A percentile compares a stretch with the other conserved stretches of the same genome.
These are phyloP conservation scores for Ginglymostoma cirratum DNA, from an alignment of 2,113 vertebrate genomes.

Conservation along the genomic window DNA sequence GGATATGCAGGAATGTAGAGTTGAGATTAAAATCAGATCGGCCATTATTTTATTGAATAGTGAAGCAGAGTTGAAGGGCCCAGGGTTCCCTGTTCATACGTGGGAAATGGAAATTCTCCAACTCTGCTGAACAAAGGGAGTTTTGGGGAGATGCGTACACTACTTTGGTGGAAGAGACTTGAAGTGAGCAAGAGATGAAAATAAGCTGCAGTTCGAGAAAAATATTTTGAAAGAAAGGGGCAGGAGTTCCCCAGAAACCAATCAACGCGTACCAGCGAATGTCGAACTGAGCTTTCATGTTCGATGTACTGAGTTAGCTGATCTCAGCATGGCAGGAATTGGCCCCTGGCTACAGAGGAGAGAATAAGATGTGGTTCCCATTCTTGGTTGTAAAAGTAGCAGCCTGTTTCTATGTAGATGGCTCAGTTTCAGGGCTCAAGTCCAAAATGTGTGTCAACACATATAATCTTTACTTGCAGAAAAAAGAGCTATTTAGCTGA, in stretches of 20 bases:
- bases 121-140: not conserved
- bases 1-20: too few species aligned
- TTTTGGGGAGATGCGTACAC: not conserved
- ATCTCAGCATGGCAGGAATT: not conserved
- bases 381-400: too few species aligned
- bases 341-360: not conserved
- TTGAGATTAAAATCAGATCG: too few species aligned
- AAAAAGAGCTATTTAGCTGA: not conserved
- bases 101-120: not conserved
- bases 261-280: not conserved
- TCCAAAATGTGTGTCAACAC: not conserved
- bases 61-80: too few species aligned
- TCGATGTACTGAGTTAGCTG: not conserved
- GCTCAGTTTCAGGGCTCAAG: not conserved
- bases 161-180: not conserved
- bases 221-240: not conserved
- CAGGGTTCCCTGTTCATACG: not conserved
- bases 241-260: not conserved
- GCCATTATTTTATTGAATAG: too few species aligned
- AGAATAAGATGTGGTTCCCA: not conserved
- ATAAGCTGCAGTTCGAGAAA: not conserved
- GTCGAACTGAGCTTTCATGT: not conserved
- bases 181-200: not conserved
- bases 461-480: not conserved
- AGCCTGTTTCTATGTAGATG: not conserved